Conservation (phyloP, 2,888 invertebrate species). For the Andrena minutula region DNA sequence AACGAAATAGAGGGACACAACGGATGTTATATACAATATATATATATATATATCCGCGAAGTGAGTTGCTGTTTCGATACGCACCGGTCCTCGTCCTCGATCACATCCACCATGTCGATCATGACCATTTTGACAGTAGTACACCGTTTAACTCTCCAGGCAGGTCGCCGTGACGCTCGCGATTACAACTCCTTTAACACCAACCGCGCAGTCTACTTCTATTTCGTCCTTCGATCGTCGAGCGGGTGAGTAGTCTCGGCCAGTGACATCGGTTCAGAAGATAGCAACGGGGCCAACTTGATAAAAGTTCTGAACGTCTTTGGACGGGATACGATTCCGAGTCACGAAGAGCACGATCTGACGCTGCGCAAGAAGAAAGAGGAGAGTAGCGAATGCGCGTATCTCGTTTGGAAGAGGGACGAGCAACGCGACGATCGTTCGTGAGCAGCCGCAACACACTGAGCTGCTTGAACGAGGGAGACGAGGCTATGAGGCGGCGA, state of each 20-base stretch:
- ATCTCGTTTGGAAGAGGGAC: not conserved
- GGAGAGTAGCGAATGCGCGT: not conserved
- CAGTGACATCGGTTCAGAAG: constrained; percentile 27
- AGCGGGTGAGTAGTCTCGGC: not conserved
- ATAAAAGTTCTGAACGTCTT: not conserved
- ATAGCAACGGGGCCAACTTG: not conserved
- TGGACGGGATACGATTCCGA: not conserved
- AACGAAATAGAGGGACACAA: not conserved
- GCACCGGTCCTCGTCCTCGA: constrained; percentile 83
- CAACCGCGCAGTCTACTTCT: not conserved
- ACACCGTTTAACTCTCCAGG: too few relatives aligned
- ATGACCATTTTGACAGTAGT: constrained; percentile 79
- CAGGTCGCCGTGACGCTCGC: not conserved
- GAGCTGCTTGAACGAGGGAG: constrained; percentile 46
- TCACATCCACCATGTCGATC: constrained; percentile 83
- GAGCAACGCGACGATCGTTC: constrained; percentile 26
- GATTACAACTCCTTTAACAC: not conserved
- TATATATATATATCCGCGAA: not conserved
- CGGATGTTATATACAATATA: not conserved
- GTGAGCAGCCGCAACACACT: constrained; percentile 62
- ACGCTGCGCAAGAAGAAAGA: not conserved
- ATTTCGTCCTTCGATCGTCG: not conserved
- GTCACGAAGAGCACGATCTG: too few relatives aligned
- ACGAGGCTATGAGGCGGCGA: constrained; percentile 34
- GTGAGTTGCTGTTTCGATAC: constrained; percentile 50